Percentiles rank a stretch among this genome's conserved stretches.
These are phyloP conservation scores for Solea senegalensis DNA, from an alignment of 2,113 vertebrate genomes.

Conservation along the genomic window DNA sequence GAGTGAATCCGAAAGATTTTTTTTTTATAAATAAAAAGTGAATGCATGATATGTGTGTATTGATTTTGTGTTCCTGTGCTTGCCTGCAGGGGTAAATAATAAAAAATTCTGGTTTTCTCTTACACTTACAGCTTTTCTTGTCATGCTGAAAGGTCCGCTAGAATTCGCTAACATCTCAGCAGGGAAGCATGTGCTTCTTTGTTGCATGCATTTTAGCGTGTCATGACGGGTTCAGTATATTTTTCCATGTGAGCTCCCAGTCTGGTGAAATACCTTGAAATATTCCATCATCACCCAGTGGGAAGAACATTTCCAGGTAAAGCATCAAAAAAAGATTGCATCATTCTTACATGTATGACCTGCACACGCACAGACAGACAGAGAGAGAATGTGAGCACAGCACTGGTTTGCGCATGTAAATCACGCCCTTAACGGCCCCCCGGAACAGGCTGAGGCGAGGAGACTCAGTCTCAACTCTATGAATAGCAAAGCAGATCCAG, in stretches of 20 bases:
- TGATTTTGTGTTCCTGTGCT: slow-evolving; percentile 21
- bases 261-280: slow-evolving; percentile 31
- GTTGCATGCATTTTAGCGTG: not conserved
- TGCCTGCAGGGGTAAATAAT: slow-evolving; percentile 8
- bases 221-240: not conserved
- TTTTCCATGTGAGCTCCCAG: not conserved
- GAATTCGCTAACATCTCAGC: not conserved
- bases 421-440: slow-evolving; percentile 36
- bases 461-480: slow-evolving; percentile 54
- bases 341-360: slow-evolving; percentile 20
- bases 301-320: slow-evolving; percentile 20
- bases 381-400: slow-evolving; percentile 2
- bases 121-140: not conserved
- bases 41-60: slow-evolving; percentile 17
- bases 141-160: slow-evolving; percentile 11
- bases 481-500: slow-evolving; percentile 74
- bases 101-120: not conserved
- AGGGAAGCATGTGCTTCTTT: not conserved
- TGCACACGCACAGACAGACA: not conserved
- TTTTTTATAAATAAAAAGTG: slow-evolving; percentile 2
- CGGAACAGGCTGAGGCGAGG: slow-evolving; percentile 32
- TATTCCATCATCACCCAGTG: slow-evolving; percentile 32
- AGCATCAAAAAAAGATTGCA: slow-evolving; percentile 27
- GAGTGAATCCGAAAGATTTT: not conserved
- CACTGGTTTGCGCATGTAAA: slow-evolving; percentile 46